phyloP scores from a whole-genome alignment of 1,140 invertebrate species.

The Helicorthomorpha holstii region DNA sequence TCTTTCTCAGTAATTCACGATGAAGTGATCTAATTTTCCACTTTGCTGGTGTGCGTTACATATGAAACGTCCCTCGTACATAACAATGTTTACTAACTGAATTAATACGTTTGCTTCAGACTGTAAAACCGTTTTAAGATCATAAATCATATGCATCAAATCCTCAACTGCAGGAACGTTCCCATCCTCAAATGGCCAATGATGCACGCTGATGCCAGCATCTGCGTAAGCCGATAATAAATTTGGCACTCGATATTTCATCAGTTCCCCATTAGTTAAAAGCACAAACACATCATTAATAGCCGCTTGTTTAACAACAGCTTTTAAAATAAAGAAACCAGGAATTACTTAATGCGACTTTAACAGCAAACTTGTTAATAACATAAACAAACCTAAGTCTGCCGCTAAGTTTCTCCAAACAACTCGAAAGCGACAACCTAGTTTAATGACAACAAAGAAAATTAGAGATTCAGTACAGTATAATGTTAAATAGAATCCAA shows the following conservation, averaged over 20 bases:
- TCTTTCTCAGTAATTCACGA: too few relatives aligned
- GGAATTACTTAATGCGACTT: background rate
- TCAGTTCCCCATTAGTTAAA: background rate
- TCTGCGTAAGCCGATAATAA: background rate
- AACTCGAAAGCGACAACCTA: background rate
- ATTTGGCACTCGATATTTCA: background rate
- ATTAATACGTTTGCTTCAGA: background rate
- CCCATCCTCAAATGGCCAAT: background rate
- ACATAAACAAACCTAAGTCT: background rate
- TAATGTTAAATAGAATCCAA: too few relatives aligned
- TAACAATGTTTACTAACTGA: background rate
- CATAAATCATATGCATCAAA: background rate
- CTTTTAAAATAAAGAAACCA: background rate
- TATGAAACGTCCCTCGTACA: background rate
- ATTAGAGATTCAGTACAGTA: too few relatives aligned
- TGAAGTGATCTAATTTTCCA: too few relatives aligned
- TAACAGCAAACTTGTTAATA: background rate
- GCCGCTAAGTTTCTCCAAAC: background rate
- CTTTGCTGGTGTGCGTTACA: too few relatives aligned
- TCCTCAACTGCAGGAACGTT: background rate
- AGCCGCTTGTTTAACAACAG: background rate
- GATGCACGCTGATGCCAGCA: background rate
- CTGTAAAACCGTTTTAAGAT: background rate
- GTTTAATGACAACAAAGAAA: too few relatives aligned
- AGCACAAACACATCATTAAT: background rate